Evolutionary conservation across 2,113 vertebrate genomes (phyloP).

Genomic region (Solea solea): DNA sequence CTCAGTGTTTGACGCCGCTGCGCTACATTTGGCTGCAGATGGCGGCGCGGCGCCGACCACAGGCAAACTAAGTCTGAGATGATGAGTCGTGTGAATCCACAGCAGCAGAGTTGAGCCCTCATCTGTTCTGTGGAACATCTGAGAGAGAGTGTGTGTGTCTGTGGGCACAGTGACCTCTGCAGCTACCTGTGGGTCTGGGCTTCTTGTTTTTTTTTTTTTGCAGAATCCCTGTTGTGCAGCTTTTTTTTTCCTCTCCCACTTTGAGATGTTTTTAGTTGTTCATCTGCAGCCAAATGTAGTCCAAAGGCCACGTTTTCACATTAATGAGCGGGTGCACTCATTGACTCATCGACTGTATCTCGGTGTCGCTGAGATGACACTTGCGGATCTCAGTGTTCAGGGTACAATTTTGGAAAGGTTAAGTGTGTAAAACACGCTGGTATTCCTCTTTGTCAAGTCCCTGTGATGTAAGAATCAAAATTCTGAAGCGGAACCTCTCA

Average conservation of each 20-base stretch:
- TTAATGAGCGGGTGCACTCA: too few species aligned
- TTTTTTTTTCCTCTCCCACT: conserved; percentile 1
- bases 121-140: conserved; percentile 11
- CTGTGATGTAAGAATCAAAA: too few species aligned
- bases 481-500: too few species aligned
- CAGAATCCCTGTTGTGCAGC: not conserved
- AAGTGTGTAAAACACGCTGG: too few species aligned
- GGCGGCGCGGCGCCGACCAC: conserved; percentile 33
- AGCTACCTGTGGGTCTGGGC: not conserved
- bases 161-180: not conserved
- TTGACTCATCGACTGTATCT: too few species aligned
- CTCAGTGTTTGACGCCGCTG: conserved; percentile 49
- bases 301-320: not conserved
- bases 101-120: conserved; percentile 10
- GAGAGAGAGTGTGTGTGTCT: not conserved
- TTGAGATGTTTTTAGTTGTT: conserved; percentile 5
- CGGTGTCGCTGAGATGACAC: too few species aligned
- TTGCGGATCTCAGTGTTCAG: too few species aligned
- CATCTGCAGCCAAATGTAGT: conserved; percentile 28
- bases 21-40: conserved; percentile 60
- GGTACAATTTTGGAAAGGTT: too few species aligned
- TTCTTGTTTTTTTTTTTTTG: not conserved
- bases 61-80: conserved; percentile 13
- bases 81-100: conserved; percentile 19
- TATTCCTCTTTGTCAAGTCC: too few species aligned